phyloP scores from a whole-genome alignment of 2,113 vertebrate genomes.

The Ptyas mucosa region DNA sequence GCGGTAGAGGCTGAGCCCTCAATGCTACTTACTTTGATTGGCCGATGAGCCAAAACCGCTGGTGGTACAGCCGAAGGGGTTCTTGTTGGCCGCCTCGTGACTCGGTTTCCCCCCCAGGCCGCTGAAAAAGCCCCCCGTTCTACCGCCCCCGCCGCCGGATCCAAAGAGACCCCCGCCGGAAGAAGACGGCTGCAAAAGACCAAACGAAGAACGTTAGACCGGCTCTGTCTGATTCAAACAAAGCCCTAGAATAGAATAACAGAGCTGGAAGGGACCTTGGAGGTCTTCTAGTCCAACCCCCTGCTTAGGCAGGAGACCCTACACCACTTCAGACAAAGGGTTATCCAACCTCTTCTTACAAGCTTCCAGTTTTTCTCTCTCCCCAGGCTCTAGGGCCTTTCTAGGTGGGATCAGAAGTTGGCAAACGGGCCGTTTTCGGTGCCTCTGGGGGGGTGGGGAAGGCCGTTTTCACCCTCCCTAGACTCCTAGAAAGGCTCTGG shows the following conservation, averaged over 20 bases:
- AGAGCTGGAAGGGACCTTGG: background rate
- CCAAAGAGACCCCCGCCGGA: constrained; percentile 82
- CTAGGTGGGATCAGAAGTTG: too few relatives aligned
- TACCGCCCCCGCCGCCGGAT: constrained; percentile 62
- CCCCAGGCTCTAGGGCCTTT: too few relatives aligned
- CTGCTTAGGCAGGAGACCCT: too few relatives aligned
- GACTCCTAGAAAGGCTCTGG: too few relatives aligned
- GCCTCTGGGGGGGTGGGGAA: too few relatives aligned
- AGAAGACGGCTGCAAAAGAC: constrained; percentile 65
- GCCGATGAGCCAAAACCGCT: constrained; percentile 69
- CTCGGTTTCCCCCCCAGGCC: constrained; percentile 96
- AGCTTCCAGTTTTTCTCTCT: too few relatives aligned
- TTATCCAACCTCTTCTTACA: too few relatives aligned
- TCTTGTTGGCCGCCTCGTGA: constrained; percentile 93
- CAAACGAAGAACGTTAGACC: background rate
- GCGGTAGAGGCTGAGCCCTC: background rate
- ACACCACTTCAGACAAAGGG: too few relatives aligned
- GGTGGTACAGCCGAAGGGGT: constrained; percentile 83
- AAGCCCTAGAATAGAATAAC: background rate
- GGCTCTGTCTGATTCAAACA: rapidly evolving
- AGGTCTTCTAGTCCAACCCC: too few relatives aligned
- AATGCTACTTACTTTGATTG: constrained; percentile 68
- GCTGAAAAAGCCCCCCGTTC: constrained; percentile 86
- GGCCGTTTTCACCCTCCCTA: too few relatives aligned
- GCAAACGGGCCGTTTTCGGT: too few relatives aligned